Percentiles rank a stretch among this genome's conserved stretches.
Evolutionary conservation across 2,888 invertebrate species (phyloP).

Genomic region (Melanargia galathea): DNA sequence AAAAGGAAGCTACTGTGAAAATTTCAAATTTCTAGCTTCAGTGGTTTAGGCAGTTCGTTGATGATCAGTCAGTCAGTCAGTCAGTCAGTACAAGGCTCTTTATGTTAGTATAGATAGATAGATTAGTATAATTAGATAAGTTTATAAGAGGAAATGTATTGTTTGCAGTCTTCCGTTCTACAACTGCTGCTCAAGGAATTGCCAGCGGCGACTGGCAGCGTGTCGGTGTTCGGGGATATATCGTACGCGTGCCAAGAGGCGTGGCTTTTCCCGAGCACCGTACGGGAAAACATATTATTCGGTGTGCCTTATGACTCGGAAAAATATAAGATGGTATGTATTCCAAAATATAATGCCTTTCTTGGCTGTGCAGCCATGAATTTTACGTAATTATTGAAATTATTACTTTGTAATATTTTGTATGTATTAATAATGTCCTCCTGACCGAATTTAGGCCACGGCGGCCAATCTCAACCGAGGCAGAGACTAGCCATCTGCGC

Average conservation of each 20-base stretch:
- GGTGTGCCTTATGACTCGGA: constrained; percentile 85
- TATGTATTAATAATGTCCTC: too few species aligned
- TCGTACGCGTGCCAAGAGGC: constrained; percentile 93
- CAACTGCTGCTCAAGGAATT: constrained; percentile 89
- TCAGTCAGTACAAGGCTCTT: too few species aligned
- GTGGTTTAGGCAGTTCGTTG: too few species aligned
- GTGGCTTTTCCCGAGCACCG: constrained; percentile 90
- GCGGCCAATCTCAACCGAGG: too few species aligned
- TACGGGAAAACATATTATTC: constrained; percentile 94
- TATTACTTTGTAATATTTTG: not conserved
- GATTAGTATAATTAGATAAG: too few species aligned
- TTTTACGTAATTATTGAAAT: not conserved
- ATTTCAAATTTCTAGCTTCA: too few species aligned
- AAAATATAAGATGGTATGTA: constrained; percentile 77
- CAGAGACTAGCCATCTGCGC: too few species aligned
- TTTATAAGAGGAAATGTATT: constrained; percentile 12
- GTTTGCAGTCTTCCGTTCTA: constrained; percentile 82
- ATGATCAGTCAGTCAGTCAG: too few species aligned
- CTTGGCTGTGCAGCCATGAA: not conserved
- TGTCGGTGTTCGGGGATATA: constrained; percentile 84
- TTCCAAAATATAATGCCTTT: constrained; percentile 32
- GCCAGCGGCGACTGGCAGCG: constrained; percentile 82
- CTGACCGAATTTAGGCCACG: too few species aligned
- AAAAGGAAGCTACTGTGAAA: too few species aligned
- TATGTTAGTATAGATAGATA: too few species aligned